Evolutionary conservation across 1,140 invertebrate species (phyloP).

Genomic region (Argopecten irradians): DNA sequence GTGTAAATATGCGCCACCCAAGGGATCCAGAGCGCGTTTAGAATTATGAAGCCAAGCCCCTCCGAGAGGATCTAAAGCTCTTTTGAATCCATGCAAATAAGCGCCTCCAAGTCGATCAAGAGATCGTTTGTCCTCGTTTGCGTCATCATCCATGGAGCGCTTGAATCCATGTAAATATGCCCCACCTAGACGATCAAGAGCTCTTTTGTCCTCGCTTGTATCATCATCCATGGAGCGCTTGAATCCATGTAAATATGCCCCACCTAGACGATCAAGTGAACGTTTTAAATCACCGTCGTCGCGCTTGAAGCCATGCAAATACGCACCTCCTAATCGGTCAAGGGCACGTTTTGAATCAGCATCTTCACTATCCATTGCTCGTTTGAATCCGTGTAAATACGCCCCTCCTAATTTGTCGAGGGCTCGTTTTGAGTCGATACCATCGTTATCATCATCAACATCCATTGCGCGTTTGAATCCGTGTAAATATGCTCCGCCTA

Average conservation of each 20-base stretch:
- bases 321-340: not conserved
- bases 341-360: not conserved
- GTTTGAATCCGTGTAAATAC: not conserved
- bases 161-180: conserved; percentile 1
- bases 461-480: not conserved
- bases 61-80: conserved; percentile 34
- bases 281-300: not conserved
- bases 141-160: not conserved
- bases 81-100: conserved; percentile 23
- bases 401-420: not conserved
- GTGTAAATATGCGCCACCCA: conserved; percentile 19
- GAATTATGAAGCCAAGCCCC: conserved; percentile 38
- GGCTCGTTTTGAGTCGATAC: not conserved
- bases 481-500: not conserved
- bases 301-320: not conserved
- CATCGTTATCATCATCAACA: not conserved
- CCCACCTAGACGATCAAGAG: not conserved
- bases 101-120: conserved; percentile 26
- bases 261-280: not conserved
- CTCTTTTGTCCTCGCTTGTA: not conserved
- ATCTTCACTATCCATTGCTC: not conserved
- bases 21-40: conserved; percentile 27
- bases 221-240: not conserved
- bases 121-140: conserved; percentile 27
- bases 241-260: not conserved